Base-by-base conservation (phyloP, 2,797 vertebrate genomes). In the Pipistrellus nathusii region DNA sequence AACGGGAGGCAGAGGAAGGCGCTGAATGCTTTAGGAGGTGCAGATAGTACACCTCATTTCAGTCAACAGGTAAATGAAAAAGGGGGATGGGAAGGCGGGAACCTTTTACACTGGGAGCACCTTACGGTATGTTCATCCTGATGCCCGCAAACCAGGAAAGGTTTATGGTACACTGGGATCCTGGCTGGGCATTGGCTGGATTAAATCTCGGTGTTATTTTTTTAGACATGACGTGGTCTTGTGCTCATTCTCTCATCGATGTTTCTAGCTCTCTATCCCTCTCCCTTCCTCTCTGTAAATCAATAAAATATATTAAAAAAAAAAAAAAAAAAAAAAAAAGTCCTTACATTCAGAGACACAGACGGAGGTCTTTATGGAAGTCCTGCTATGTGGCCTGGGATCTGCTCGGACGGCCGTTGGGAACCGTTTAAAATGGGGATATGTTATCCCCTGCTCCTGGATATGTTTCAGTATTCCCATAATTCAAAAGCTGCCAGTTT, bases 101-200 rank as follows among this genome's bases (percentile, higher is more conserved):
- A 77, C 14, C 32, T 5, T 90, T 90, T 83, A 21, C 41, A 62
- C 1, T 8, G 0, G 38, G 21, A 44, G 20, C 48, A 20, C 27
- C 10, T 57, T 68, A 53, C 17, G 7, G 51, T 53, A 6, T 72
- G 81, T 44, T 25, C 76, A 17, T 62, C 72, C 59, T 44, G 76
- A 89, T 62, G 90, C 18, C 41, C 32, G 23, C 8, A 66, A 89
- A 86, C 71, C 30, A 87, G 80, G 77, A 90, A 90, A 69, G 71
- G 27, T n/a, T 53, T 64, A 88, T 13, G 20, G 85, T 32, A 59
- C 68, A 69, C 73, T 91, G 73, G 18, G 30, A 35, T 75, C 14
- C 44, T 17, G n/a, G 32, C 17, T 32, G 20, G 48, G 41, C 87
- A 35, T 27, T 95, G 81, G 59, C 44, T 64, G 1, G 62, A 32